Percentiles rank a stretch among this genome's conserved stretches.
These are phyloP conservation scores for Drosophila pruinosa DNA, from an alignment of 1,140 invertebrate genomes.

Conservation along the genomic window DNA sequence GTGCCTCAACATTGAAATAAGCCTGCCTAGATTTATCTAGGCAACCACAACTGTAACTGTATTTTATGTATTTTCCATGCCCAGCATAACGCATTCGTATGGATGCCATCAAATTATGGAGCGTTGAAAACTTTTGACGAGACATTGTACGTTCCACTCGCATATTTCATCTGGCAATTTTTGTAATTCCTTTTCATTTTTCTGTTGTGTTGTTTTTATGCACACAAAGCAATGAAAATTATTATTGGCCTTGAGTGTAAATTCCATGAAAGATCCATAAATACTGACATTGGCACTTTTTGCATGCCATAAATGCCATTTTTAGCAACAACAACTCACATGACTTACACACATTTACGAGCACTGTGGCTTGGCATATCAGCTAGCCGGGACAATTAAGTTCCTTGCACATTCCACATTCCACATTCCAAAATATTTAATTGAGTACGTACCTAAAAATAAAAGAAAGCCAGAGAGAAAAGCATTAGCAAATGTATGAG, in stretches of 20 bases:
- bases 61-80: slow-evolving; percentile 41
- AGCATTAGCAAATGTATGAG: neutral
- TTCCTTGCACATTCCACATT: neutral
- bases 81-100: slow-evolving; percentile 47
- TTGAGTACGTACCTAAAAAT: slow-evolving; percentile 10
- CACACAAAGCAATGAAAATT: slow-evolving; percentile 22
- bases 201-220: slow-evolving; percentile 11
- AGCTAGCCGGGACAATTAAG: neutral
- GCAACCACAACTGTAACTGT: slow-evolving; percentile 54
- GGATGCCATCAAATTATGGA: slow-evolving; percentile 60
- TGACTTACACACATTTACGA: slow-evolving; percentile 20
- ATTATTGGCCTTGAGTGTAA: slow-evolving; percentile 58
- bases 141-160: neutral
- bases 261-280: slow-evolving; percentile 48
- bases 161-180: slow-evolving; percentile 54
- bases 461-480: neutral
- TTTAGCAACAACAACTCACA: slow-evolving; percentile 6
- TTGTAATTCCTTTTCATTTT: slow-evolving; percentile 40
- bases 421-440: slow-evolving; percentile 2
- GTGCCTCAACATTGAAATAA: slow-evolving; percentile 11
- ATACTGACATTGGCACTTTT: slow-evolving; percentile 62
- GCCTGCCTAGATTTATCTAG: slow-evolving; percentile 28
- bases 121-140: slow-evolving; percentile 71
- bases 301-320: slow-evolving; percentile 41
- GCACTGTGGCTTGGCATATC: neutral